These are phyloP conservation scores for Chalcosyrphus nemorum DNA, from an alignment of 2,888 invertebrate genomes.

Conservation along the genomic window DNA sequence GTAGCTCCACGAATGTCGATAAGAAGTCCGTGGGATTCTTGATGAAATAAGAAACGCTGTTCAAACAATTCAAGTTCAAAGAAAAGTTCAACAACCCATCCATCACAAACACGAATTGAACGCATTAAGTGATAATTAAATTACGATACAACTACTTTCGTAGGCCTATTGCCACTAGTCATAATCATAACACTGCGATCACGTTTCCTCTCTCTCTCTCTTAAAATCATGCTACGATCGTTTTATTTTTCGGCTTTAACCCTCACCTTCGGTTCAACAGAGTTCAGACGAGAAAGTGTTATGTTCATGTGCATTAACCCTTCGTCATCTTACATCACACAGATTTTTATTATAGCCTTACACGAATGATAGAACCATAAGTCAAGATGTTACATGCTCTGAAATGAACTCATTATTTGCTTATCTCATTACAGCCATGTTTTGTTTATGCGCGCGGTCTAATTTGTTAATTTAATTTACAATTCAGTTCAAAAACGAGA, in stretches of 20 bases:
- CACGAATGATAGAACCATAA: neutral
- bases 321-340: neutral
- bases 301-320: neutral
- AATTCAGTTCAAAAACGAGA: neutral
- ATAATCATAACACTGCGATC: neutral
- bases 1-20: no score
- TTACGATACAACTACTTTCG: neutral
- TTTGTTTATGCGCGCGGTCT: slow-evolving; percentile 9
- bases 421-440: neutral
- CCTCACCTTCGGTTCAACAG: slow-evolving; percentile 1
- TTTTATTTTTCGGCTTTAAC: no score
- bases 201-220: neutral
- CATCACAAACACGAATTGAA: neutral
- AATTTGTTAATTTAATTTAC: slow-evolving; percentile 41
- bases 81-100: slow-evolving; percentile 2
- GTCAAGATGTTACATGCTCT: neutral
- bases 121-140: slow-evolving; percentile 16
- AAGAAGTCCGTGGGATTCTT: no score
- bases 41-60: no score
- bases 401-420: neutral
- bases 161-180: neutral
- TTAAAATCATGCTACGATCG: no score
- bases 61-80: neutral
- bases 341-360: neutral
- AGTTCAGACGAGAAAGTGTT: slow-evolving; percentile 12